Evolutionary conservation across 2,797 vertebrate genomes (phyloP).

Genomic region (Chaetodon trifasciatus): DNA sequence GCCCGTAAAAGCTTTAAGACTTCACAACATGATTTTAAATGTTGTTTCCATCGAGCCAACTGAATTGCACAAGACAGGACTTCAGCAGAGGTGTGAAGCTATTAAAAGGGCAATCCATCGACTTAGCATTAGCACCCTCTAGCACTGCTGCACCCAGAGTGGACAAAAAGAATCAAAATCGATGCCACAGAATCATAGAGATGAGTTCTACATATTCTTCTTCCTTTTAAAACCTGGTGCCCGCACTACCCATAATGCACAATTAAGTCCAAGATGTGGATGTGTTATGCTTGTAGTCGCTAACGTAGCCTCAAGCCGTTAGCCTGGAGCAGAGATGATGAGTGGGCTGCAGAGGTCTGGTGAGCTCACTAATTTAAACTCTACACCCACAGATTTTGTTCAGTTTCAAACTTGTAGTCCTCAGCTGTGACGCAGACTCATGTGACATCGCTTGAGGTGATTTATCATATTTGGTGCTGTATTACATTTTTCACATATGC

Average conservation of each 20-base stretch:
- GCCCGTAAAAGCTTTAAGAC: slow-evolving; percentile 52
- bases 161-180: not conserved
- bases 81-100: slow-evolving; percentile 7
- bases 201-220: not conserved
- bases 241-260: not conserved
- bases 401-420: too few species aligned
- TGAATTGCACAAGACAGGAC: slow-evolving; percentile 32
- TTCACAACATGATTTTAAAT: slow-evolving; percentile 60
- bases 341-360: too few species aligned
- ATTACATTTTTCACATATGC: too few species aligned
- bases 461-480: not conserved
- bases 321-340: not conserved
- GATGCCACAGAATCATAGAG: not conserved
- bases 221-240: slow-evolving; percentile 3
- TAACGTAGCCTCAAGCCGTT: not conserved
- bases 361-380: too few species aligned
- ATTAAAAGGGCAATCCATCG: not conserved
- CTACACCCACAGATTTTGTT: too few species aligned
- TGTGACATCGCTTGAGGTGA: not conserved
- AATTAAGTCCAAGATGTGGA: not conserved
- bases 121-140: not conserved
- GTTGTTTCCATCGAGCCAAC: slow-evolving; percentile 50
- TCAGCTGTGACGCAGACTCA: too few species aligned
- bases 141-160: not conserved
- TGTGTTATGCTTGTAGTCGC: not conserved